These are phyloP conservation scores for Stegodyphus mimosarum DNA, from an alignment of 1,140 invertebrate genomes.

Conservation along the genomic window DNA sequence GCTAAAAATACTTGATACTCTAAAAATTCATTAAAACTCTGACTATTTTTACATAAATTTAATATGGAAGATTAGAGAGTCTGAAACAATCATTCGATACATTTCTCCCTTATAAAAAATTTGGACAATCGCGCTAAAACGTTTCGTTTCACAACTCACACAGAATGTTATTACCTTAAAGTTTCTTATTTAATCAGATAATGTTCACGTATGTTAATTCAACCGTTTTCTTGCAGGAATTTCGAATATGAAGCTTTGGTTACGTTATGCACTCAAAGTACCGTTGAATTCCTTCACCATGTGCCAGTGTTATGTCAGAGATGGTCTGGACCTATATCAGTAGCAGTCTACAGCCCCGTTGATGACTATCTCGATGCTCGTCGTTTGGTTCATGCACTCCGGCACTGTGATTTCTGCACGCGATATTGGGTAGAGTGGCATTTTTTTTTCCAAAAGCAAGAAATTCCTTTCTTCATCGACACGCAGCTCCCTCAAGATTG, in stretches of 20 bases:
- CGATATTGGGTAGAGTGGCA: slow-evolving; percentile 63
- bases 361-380: slow-evolving; percentile 75
- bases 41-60: too few species aligned
- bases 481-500: background rate
- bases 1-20: too few species aligned
- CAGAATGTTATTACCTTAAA: too few species aligned
- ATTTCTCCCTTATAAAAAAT: too few species aligned
- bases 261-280: slow-evolving; percentile 90
- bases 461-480: background rate
- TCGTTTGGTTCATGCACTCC: slow-evolving; percentile 74
- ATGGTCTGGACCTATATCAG: slow-evolving; percentile 79
- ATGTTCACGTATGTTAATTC: background rate
- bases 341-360: slow-evolving; percentile 81
- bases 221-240: background rate
- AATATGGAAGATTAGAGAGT: too few species aligned
- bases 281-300: slow-evolving; percentile 88
- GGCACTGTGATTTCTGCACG: slow-evolving; percentile 66
- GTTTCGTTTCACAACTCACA: too few species aligned
- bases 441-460: slow-evolving; percentile 59
- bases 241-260: slow-evolving; percentile 68
- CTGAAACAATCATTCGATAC: too few species aligned
- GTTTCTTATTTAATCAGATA: too few species aligned
- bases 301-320: slow-evolving; percentile 81
- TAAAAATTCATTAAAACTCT: too few species aligned
- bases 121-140: too few species aligned